Conservation (phyloP, 2,888 invertebrate species). For the Brachylomia viminalis region DNA sequence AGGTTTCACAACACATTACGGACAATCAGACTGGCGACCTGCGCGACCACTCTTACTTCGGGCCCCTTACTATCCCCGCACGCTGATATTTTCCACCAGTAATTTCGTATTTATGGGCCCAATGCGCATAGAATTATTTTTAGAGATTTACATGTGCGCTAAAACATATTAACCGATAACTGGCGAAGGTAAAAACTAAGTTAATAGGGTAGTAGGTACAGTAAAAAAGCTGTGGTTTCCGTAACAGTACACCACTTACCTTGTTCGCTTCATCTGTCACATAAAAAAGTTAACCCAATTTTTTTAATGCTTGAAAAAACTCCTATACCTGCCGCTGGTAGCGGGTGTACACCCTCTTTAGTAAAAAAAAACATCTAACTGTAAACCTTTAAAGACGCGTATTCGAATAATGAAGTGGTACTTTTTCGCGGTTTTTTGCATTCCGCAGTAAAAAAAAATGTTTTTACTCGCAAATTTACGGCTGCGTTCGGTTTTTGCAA, state of each 20-base stretch:
- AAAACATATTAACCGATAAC: conserved; percentile 83
- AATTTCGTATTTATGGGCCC: conserved; percentile 32
- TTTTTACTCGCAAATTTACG: conserved; percentile 82
- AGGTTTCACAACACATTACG: conserved; percentile 83
- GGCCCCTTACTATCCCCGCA: conserved; percentile 66
- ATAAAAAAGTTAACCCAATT: conserved; percentile 87
- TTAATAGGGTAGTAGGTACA: conserved; percentile 85
- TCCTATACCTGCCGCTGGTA: conserved; percentile 84
- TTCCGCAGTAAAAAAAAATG: conserved; percentile 64
- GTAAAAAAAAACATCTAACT: conserved; percentile 78
- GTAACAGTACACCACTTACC: conserved; percentile 89
- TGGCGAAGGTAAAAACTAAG: conserved; percentile 74
- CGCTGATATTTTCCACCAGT: conserved; percentile 48
- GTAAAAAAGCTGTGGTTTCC: conserved; percentile 87
- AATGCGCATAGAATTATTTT: conserved; percentile 49
- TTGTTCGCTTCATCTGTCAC: conserved; percentile 85
- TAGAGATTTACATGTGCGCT: conserved; percentile 57
- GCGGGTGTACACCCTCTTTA: conserved; percentile 79
- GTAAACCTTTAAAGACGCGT: conserved; percentile 75
- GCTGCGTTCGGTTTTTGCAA: conserved; percentile 79
- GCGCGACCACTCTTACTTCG: conserved; percentile 73
- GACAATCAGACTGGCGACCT: conserved; percentile 77
- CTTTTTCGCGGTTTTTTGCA: conserved; percentile 82
- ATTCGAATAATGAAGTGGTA: conserved; percentile 74
- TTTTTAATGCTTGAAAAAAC: conserved; percentile 80